Evolutionary conservation across 2,797 vertebrate genomes (phyloP).

Genomic region (Sarcophilus harrisii): DNA sequence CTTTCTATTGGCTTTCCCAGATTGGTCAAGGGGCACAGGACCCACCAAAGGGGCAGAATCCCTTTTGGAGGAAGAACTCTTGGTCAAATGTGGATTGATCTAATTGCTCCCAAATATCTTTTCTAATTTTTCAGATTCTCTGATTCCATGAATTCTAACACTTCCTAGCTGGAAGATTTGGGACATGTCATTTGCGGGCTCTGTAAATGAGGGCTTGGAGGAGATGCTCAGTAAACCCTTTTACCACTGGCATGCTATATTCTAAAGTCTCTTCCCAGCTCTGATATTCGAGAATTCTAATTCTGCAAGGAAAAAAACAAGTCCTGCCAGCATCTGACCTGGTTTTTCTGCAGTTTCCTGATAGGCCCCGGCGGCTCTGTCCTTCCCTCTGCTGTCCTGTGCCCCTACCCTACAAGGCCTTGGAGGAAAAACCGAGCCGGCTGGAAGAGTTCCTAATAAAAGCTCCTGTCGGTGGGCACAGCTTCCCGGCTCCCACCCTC

Average conservation of each 20-base stretch:
- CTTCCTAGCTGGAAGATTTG: not conserved
- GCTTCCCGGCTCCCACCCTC: not conserved
- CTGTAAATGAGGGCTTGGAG: not conserved
- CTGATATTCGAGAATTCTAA: not conserved
- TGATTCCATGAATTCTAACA: not conserved
- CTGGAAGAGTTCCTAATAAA: not conserved
- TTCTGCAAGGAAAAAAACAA: not conserved
- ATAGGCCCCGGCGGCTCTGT: not conserved
- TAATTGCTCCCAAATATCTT: not conserved
- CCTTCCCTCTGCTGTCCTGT: not conserved
- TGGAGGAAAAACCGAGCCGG: not conserved
- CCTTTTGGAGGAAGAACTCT: not conserved
- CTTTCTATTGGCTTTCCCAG: not conserved
- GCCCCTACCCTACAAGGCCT: not conserved
- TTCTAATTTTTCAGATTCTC: not conserved
- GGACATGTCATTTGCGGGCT: not conserved
- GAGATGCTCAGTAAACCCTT: not conserved
- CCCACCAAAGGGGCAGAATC: not conserved
- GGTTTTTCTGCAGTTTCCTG: not conserved
- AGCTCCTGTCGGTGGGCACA: not conserved
- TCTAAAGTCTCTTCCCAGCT: not conserved
- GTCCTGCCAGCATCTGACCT: conserved; percentile 6
- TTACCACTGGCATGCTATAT: not conserved
- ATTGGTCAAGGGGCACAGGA: not conserved
- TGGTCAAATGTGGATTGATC: not conserved